phyloP scores from a whole-genome alignment of 2,797 vertebrate species.

The Myotis vivesi region DNA sequence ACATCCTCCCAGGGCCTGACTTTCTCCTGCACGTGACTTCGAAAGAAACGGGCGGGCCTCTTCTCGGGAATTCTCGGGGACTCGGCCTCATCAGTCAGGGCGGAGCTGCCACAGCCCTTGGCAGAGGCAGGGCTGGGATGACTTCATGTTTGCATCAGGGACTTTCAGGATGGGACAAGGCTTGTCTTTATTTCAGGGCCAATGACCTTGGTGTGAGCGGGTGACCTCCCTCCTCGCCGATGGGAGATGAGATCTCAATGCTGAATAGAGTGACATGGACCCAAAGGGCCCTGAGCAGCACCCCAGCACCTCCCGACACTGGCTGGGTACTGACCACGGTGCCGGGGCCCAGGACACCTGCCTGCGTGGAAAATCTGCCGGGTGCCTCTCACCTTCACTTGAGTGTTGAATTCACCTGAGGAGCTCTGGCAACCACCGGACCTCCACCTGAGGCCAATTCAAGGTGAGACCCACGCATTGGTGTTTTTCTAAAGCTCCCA shows the following conservation, averaged over 20 bases:
- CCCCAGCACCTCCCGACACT: neutral
- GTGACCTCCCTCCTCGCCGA: neutral
- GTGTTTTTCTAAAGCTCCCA: neutral
- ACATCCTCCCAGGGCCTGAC: neutral
- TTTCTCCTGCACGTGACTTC: neutral
- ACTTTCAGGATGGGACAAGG: constrained; percentile 10
- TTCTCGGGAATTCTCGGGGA: neutral
- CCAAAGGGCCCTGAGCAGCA: neutral
- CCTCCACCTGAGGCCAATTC: constrained; percentile 8
- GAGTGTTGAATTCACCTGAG: neutral
- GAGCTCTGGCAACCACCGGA: neutral
- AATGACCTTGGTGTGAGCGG: constrained; percentile 32
- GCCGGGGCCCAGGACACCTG: rapidly evolving
- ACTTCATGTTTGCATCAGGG: constrained; percentile 22
- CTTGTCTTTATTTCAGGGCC: constrained; percentile 31
- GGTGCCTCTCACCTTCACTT: neutral
- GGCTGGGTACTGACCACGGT: neutral
- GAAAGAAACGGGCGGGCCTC: neutral
- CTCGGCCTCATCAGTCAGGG: neutral
- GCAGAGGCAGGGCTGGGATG: constrained; percentile 11
- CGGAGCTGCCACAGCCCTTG: neutral
- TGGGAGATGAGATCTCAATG: neutral
- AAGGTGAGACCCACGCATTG: neutral
- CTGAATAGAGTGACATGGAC: neutral
- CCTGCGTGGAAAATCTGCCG: neutral